Conservation (phyloP, 2,888 invertebrate genomes). For the Beris chalybata region DNA sequence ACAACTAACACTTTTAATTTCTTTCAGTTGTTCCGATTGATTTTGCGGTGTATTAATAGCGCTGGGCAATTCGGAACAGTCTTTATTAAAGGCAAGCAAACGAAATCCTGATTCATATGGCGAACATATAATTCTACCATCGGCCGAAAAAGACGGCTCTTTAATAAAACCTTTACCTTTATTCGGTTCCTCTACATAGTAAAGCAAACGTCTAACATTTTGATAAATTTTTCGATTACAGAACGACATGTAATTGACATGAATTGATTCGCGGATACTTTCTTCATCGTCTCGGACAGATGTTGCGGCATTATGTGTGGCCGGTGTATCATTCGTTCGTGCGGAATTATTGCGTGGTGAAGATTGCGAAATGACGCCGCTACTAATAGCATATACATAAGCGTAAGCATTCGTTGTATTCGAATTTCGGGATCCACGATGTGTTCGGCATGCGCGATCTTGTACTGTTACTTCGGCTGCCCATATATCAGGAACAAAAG, state of each 20-base stretch:
- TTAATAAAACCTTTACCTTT: constrained; percentile 91
- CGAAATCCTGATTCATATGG: constrained; percentile 86
- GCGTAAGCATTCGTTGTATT: constrained; percentile 51
- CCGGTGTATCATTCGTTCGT: not conserved
- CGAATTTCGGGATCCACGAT: constrained; percentile 46
- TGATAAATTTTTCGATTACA: constrained; percentile 44
- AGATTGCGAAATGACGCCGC: constrained; percentile 49
- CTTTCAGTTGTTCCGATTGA: constrained; percentile 60
- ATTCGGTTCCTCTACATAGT: constrained; percentile 83
- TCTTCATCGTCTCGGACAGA: not conserved
- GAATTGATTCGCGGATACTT: not conserved
- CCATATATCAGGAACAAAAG: constrained; percentile 55
- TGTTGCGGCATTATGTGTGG: not conserved
- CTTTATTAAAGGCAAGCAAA: constrained; percentile 75
- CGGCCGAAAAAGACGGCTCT: constrained; percentile 87
- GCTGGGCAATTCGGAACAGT: constrained; percentile 77
- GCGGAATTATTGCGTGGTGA: not conserved
- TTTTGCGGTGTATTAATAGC: constrained; percentile 60
- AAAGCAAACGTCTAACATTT: constrained; percentile 77
- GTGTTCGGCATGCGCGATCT: constrained; percentile 51
- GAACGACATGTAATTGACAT: constrained; percentile 29
- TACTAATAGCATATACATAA: constrained; percentile 55
- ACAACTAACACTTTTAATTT: constrained; percentile 68
- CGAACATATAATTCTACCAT: constrained; percentile 87
- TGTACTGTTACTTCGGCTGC: constrained; percentile 55